Evolutionary conservation across 2,888 invertebrate genomes (phyloP).

Genomic region (Helobdella robusta): DNA sequence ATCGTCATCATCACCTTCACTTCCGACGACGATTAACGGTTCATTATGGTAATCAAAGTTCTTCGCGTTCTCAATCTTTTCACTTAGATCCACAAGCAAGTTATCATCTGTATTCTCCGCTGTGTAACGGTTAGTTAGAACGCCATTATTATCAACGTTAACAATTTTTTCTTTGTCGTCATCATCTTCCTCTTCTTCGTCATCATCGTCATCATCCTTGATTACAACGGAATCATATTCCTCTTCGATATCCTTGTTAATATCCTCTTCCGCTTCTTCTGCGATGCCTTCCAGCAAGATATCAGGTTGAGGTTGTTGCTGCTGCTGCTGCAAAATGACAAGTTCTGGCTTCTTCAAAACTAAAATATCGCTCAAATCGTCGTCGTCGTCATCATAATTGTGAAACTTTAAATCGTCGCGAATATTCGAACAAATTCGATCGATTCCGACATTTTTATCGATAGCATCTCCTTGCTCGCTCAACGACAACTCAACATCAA

Average conservation of each 20-base stretch:
- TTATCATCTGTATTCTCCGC: no score
- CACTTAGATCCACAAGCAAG: no score
- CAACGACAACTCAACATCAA: no score
- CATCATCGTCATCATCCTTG: no score
- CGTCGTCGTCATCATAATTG: constrained; percentile 22
- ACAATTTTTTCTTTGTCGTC: not conserved
- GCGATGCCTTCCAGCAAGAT: constrained; percentile 21
- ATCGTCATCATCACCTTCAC: not conserved
- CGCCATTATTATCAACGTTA: no score
- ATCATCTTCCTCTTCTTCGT: constrained; percentile 16
- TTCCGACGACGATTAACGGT: not conserved
- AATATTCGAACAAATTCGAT: no score
- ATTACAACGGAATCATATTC: constrained; percentile 19
- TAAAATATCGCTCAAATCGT: constrained; percentile 16
- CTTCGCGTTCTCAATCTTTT: no score
- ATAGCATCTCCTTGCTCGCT: no score
- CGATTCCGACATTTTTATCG: no score
- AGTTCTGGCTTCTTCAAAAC: constrained; percentile 17
- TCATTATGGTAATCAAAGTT: no score
- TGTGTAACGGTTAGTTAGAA: no score
- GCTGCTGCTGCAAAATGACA: no score
- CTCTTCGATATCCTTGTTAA: constrained; percentile 11
- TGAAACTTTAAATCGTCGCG: constrained; percentile 3
- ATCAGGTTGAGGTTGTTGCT: not conserved
- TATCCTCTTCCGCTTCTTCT: constrained; percentile 21